Percentiles rank a stretch among this genome's conserved stretches.
Evolutionary conservation across 2,888 invertebrate species (phyloP).

Genomic region (Drosophila mimetica): DNA sequence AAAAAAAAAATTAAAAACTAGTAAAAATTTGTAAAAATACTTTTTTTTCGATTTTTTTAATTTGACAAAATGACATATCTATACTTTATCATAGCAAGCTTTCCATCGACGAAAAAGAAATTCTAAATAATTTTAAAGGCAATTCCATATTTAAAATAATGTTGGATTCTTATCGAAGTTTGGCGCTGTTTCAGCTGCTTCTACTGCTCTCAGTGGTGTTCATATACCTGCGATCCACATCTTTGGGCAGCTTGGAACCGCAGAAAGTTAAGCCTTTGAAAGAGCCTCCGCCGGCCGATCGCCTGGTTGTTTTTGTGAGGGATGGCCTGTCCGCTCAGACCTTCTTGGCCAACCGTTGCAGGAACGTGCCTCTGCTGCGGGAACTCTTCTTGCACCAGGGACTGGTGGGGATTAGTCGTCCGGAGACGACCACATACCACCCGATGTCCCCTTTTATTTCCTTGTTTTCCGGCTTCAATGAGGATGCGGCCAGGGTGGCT

Average conservation of each 20-base stretch:
- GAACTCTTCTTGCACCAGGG: constrained; percentile 71
- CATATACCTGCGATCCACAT: constrained; percentile 95
- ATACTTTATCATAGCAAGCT: not conserved
- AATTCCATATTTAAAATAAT: constrained; percentile 21
- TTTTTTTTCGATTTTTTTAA: too few relatives aligned
- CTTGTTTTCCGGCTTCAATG: constrained; percentile 94
- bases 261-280: constrained; percentile 24
- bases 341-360: constrained; percentile 85
- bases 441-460: constrained; percentile 98
- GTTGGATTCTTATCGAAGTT: constrained; percentile 21
- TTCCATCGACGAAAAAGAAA: not conserved
- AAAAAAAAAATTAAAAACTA: too few relatives aligned
- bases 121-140: not conserved
- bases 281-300: constrained; percentile 86
- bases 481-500: constrained; percentile 97
- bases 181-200: constrained; percentile 88
- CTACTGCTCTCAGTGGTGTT: constrained; percentile 94
- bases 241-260: constrained; percentile 85
- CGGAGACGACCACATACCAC: constrained; percentile 96
- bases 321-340: constrained; percentile 96
- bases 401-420: constrained; percentile 91
- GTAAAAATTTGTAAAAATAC: too few relatives aligned
- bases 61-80: too few relatives aligned
- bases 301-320: constrained; percentile 94
- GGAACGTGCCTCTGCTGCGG: constrained; percentile 72